These are phyloP conservation scores for Tragelaphus imberbis DNA, from an alignment of 2,113 vertebrate species.

Conservation along the genomic window DNA sequence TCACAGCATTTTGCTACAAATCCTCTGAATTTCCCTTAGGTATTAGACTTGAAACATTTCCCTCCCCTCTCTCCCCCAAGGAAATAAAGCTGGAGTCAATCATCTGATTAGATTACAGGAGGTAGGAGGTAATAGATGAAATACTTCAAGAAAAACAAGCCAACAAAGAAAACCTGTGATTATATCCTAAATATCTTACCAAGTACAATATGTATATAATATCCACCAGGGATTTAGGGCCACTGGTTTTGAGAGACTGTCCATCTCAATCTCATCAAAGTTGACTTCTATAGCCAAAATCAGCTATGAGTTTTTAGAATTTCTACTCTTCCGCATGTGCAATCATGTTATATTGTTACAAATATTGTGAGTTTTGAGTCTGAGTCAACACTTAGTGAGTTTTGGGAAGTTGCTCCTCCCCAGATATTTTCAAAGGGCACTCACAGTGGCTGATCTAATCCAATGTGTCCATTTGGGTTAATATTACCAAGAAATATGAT, in stretches of 20 bases:
- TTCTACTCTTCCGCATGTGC: background rate
- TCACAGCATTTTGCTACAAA: background rate
- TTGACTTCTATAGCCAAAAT: background rate
- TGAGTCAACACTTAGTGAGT: background rate
- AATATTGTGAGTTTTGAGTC: background rate
- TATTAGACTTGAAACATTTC: background rate
- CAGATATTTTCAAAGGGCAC: background rate
- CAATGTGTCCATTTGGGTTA: background rate
- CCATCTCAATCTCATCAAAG: background rate
- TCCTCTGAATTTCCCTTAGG: slow-evolving; percentile 1
- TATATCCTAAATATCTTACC: background rate
- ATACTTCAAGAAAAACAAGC: background rate
- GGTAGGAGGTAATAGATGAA: background rate
- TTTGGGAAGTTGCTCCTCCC: background rate
- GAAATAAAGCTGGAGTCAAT: background rate
- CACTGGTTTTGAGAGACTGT: background rate
- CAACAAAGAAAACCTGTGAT: background rate
- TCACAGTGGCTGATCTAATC: background rate
- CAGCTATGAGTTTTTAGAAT: background rate
- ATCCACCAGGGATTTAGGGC: background rate
- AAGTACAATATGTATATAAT: background rate
- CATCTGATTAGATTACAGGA: background rate
- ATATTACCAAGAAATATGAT: background rate
- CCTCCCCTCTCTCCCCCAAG: background rate
- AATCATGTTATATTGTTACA: background rate